phyloP scores from a whole-genome alignment of 1,140 invertebrate genomes.

The Tetragonula clypearis region DNA sequence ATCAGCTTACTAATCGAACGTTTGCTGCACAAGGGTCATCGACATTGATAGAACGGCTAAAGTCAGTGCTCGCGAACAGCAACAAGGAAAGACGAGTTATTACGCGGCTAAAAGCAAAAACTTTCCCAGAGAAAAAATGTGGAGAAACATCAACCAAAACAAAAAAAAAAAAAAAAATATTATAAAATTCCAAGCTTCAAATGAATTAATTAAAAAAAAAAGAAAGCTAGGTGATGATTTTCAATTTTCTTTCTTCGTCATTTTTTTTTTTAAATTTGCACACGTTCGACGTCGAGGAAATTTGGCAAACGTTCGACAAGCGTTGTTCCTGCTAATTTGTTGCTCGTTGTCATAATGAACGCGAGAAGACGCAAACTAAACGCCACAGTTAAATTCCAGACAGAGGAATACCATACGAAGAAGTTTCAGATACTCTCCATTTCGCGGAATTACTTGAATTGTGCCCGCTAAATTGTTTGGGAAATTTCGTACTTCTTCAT shows the following conservation, averaged over 20 bases:
- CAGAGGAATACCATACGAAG: not conserved
- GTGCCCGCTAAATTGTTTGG: not conserved
- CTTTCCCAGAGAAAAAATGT: not conserved
- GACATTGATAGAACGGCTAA: no score
- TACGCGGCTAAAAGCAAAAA: not conserved
- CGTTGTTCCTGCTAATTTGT: slow-evolving; percentile 4
- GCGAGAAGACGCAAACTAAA: not conserved
- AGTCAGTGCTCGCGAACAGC: not conserved
- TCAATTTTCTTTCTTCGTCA: not conserved
- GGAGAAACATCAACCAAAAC: no score
- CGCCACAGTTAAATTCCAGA: slow-evolving; percentile 4
- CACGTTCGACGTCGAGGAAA: no score
- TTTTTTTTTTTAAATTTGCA: not conserved
- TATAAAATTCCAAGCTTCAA: not conserved
- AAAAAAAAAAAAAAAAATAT: not conserved
- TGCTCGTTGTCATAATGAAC: not conserved
- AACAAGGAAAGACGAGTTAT: not conserved
- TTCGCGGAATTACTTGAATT: not conserved
- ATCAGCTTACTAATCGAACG: slow-evolving; percentile 24
- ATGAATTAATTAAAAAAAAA: no score
- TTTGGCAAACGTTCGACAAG: no score
- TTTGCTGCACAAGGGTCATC: not conserved
- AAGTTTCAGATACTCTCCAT: not conserved
- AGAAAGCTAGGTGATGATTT: not conserved
- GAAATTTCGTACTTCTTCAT: slow-evolving; percentile 12